Base-by-base conservation (phyloP, 2,113 vertebrate genomes). In the Deroptyus accipitrinus region DNA sequence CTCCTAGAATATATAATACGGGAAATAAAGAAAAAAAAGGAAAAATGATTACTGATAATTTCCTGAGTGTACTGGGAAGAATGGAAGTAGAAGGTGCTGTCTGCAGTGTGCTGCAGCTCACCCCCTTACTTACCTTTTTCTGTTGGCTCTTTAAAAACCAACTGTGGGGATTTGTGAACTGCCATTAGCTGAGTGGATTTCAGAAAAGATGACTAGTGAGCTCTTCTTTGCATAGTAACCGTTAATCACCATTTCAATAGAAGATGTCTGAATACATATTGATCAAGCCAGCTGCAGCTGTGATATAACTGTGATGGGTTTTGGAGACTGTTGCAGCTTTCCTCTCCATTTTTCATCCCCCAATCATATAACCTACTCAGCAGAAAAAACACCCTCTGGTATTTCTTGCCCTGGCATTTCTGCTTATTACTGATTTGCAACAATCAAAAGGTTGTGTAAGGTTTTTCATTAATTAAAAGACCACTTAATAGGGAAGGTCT, bases 261-360 rank as follows among this genome's bases (percentile, higher is more conserved):
- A 94, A 90, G 49, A 64, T 52, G 69, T 35, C 86, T 88, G 92
- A 96, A 95, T 96, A 72, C 64, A 10, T 81, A 31, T 41, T 92
- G 92, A 96, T 95, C 61, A 31, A 88, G 48, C 31, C 92, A 95
- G 88, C 88, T 94, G 95, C 94, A 96, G 80, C 86, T 94, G 88
- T 37, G 63, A 31, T 67, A 41, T 23, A 64, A 48, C 22, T 72
- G 48, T 27, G 64, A 14, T 64, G 67, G 33, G 8, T 51, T 90
- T 85, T 88, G 86, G 83, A 86, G 86, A 9, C 68, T 67, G 86
- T 70, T 81, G 55, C 68, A 95, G 83, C 54, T 95, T 94, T 92
- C 18, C 18, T 78, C 41, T 83, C n/a, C 51, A 39, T 57, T 61
- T 31, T 87, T 46, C 52, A 18, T 63, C 44, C 61, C 37, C 28